Base-by-base conservation (phyloP, 2,888 invertebrate genomes). In the Synanthedon formicaeformis region DNA sequence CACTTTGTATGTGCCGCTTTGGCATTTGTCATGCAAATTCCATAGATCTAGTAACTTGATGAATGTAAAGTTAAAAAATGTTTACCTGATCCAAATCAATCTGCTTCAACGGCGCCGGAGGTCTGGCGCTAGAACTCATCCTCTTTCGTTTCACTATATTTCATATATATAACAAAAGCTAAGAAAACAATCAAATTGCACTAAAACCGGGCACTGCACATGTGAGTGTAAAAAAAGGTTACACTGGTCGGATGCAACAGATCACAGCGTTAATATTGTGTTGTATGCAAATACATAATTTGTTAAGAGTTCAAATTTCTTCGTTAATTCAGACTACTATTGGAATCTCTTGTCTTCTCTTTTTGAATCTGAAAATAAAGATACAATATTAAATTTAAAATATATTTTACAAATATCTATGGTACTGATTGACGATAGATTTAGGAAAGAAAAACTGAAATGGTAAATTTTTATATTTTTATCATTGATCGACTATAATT, bases 11-110 rank as follows among this genome's bases (percentile, higher is more conserved):
- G n/a, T n/a, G n/a, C n/a, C n/a, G n/a, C n/a, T n/a, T n/a, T n/a
- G n/a, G n/a, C n/a, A n/a, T n/a, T n/a, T n/a, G n/a, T n/a, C n/a
- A n/a, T n/a, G n/a, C n/a, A n/a, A n/a, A n/a, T n/a, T n/a, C n/a
- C n/a, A n/a, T n/a, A n/a, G n/a, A n/a, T n/a, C n/a, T n/a, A n/a
- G n/a, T 16, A 16, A 1, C 2, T 16, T 16, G 16, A 16, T 16
- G 16, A 16, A 16, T 16, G 16, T 16, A 16, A 1, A 16, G 16
- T 16, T 16, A 16, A 16, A 16, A 16, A 18, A 60, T 56, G 55
- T 58, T 66, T 75, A 88, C 88, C 84, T 91, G 93, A 78, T 94
- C 93, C 66, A 97, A 89, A 72, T 95, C 94, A 65, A 94, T 94
- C 67, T 92, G 92, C 71, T 92, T 91, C 57, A 92, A 78, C 53